Percentiles rank a stretch among this genome's conserved stretches.
Conservation (phyloP, 2,888 invertebrate species). For the Platerodrilus igneus region DNA sequence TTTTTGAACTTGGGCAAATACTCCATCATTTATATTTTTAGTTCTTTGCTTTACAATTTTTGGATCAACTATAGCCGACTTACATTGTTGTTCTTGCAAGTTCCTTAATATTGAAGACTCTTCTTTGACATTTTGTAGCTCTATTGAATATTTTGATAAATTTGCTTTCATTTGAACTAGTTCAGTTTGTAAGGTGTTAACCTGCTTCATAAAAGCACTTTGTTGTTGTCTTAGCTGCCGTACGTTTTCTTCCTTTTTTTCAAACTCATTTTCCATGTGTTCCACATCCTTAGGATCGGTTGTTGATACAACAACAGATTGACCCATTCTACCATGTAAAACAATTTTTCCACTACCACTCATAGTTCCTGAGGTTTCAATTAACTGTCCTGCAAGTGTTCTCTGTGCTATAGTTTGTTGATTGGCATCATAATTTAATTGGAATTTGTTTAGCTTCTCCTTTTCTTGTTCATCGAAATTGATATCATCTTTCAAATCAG, state of each 20-base stretch:
- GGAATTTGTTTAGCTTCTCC: slow-evolving; percentile 59
- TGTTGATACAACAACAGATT: slow-evolving; percentile 49
- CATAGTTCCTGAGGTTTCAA: slow-evolving; percentile 89
- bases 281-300: slow-evolving; percentile 53
- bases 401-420: slow-evolving; percentile 52
- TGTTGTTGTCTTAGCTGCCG: slow-evolving; percentile 53
- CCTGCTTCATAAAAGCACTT: slow-evolving; percentile 54
- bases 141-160: slow-evolving; percentile 46
- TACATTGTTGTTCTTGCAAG: slow-evolving; percentile 66
- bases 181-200: slow-evolving; percentile 49
- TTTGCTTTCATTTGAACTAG: slow-evolving; percentile 49
- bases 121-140: too few relatives aligned
- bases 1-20: slow-evolving; percentile 56
- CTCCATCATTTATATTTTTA: slow-evolving; percentile 47
- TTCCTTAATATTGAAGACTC: too few relatives aligned
- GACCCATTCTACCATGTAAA: slow-evolving; percentile 78
- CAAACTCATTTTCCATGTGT: slow-evolving; percentile 51
- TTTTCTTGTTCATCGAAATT: slow-evolving; percentile 61
- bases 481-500: slow-evolving; percentile 74
- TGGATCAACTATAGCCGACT: slow-evolving; percentile 64
- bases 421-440: slow-evolving; percentile 42
- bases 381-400: slow-evolving; percentile 77
- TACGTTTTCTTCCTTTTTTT: slow-evolving; percentile 42
- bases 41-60: slow-evolving; percentile 59
- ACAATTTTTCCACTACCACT: slow-evolving; percentile 83